Percentiles rank a stretch among this genome's conserved stretches.
Evolutionary conservation across 2,888 invertebrate genomes (phyloP).

Genomic region (Sminthurinus aureus): DNA sequence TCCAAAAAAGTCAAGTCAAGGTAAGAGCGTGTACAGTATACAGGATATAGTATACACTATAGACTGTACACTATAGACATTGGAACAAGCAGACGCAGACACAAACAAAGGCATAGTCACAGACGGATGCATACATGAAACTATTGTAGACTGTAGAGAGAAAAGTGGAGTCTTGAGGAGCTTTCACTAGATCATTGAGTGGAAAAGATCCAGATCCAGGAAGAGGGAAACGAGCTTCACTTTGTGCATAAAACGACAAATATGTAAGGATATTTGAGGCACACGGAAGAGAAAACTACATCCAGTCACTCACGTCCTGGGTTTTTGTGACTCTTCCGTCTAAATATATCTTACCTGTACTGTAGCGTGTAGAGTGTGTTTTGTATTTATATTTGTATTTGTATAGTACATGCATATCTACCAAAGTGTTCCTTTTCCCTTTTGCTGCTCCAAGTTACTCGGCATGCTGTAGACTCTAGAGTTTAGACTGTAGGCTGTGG

Average conservation of each 20-base stretch:
- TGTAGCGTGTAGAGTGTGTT: not conserved
- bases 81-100: too few species aligned
- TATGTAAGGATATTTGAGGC: not conserved
- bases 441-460: too few species aligned
- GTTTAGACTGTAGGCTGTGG: too few species aligned
- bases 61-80: too few species aligned
- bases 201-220: not conserved
- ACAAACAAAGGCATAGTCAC: too few species aligned
- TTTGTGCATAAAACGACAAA: constrained; percentile 11
- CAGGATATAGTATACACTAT: too few species aligned
- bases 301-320: not conserved
- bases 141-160: not conserved
- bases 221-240: not conserved
- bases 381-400: not conserved
- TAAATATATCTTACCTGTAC: not conserved
- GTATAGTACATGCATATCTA: not conserved
- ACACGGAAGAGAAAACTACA: not conserved
- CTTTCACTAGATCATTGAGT: constrained; percentile 22
- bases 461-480: too few species aligned
- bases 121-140: not conserved
- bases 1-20: not conserved
- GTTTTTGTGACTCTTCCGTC: not conserved
- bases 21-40: too few species aligned
- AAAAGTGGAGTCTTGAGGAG: constrained; percentile 3
- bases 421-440: not conserved